Base-by-base conservation (phyloP, 2,113 vertebrate species). In the Cottus gobio region DNA sequence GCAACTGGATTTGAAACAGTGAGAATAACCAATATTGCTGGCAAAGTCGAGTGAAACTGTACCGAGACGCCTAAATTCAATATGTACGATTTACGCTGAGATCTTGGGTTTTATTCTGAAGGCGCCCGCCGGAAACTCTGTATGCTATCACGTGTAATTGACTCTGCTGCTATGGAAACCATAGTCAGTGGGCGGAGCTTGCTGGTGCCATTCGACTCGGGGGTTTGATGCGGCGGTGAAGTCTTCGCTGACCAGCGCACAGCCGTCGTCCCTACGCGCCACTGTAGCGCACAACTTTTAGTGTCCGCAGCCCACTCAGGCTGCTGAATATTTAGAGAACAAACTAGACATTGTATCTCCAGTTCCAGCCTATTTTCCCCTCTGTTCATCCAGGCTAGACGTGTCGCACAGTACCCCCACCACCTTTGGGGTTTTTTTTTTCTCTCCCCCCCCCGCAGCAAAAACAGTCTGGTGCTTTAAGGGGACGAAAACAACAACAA, bases 121-220 rank as follows among this genome's bases (percentile, higher is more conserved):
- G 56, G 57, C 12, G 3, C 0, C 0, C 0, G 0, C 10, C 67
- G 82, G 92, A 91, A 79, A 0, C 15, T 0, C 0, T 6, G 0
- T 1, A 7, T n/a, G 7, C 18, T 0, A 62, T 39, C 80, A 0
- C 71, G 24, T 0, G 69, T 8, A 1, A 31, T 77, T 81, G 64
- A 72, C 57, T 22, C 64, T 7, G 79, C 79, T 84, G 80, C 76
- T 76, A 77, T 86, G 87, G 86, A 31, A 80, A 88, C 85, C 22
- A 0, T 31, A 46, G 86, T 28, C 54, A 6, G 54, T 88, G 90
- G 92, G 92, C 67, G 92, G 92, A 61, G 92, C 71, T 62, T 70
- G 52, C 34, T 69, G 62, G 12, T 85, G 85, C 84, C 85, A 70
- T 68, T 89, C 73, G 83, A 77, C 83, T 87, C 56, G 22, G 48